Percentiles rank a stretch among this genome's conserved stretches.
phyloP scores from a whole-genome alignment of 2,888 invertebrate species.

The Melikaiella ostensackeni region DNA sequence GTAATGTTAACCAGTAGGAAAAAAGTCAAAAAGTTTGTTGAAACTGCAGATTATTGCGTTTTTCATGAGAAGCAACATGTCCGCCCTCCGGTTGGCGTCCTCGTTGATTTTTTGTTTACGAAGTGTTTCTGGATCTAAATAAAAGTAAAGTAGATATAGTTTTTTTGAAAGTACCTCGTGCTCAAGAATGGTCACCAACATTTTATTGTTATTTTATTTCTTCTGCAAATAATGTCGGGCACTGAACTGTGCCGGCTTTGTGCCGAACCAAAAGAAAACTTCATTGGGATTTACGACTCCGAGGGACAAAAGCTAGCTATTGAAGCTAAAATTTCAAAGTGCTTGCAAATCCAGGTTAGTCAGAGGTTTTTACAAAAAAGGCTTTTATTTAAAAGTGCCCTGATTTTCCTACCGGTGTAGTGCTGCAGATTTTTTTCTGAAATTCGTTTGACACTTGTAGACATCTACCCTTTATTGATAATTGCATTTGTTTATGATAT shows the following conservation, averaged over 20 bases:
- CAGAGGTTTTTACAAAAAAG: background rate
- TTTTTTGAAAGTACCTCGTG: background rate
- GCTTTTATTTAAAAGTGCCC: background rate
- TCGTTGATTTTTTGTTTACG: constrained; percentile 67
- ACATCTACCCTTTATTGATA: background rate
- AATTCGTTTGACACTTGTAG: background rate
- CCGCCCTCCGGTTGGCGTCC: constrained; percentile 66
- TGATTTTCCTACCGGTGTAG: background rate
- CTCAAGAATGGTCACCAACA: background rate
- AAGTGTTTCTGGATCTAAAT: constrained; percentile 41
- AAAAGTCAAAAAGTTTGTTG: constrained; percentile 23
- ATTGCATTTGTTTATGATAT: background rate
- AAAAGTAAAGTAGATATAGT: background rate
- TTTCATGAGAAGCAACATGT: constrained; percentile 62
- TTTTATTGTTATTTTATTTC: constrained; percentile 5
- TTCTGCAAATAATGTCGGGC: constrained; percentile 64
- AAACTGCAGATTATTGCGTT: constrained; percentile 41
- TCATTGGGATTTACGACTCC: constrained; percentile 76
- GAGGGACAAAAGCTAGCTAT: constrained; percentile 75
- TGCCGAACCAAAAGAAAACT: constrained; percentile 74
- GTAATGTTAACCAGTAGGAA: constrained; percentile 22
- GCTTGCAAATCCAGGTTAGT: constrained; percentile 76
- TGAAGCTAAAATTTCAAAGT: constrained; percentile 76
- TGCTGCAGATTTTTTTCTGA: background rate
- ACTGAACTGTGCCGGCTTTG: constrained; percentile 76